These are phyloP conservation scores for Psammodynastes pulverulentus DNA, from an alignment of 2,113 vertebrate genomes.

Conservation along the genomic window DNA sequence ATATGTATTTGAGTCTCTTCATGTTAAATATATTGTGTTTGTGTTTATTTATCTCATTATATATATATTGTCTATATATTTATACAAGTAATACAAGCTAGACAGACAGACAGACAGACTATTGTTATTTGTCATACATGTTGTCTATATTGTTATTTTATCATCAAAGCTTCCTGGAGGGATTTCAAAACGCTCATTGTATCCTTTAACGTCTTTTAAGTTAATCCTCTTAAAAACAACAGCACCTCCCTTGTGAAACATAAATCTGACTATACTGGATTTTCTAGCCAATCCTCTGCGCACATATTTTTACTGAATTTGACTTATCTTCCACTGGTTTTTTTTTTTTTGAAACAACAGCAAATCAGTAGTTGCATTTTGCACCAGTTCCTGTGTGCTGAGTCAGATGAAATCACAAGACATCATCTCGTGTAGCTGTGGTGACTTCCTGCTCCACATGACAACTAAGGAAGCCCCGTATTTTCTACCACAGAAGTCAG, in stretches of 20 bases:
- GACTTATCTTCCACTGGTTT: neutral
- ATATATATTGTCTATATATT: neutral
- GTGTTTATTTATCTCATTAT: neutral
- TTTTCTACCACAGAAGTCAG: neutral
- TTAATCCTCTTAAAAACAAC: neutral
- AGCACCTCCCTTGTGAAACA: neutral
- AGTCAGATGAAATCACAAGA: neutral
- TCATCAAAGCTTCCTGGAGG: neutral
- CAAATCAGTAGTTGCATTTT: neutral
- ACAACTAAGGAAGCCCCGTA: neutral
- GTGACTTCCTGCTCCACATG: neutral
- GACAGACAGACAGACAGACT: neutral
- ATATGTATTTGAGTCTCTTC: neutral
- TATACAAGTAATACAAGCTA: neutral
- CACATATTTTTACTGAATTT: neutral
- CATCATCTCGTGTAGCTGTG: neutral
- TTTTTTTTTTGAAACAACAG: neutral
- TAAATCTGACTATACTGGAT: conserved; percentile 6
- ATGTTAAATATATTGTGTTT: neutral
- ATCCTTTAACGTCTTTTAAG: neutral
- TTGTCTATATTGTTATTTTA: neutral
- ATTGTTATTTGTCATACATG: neutral
- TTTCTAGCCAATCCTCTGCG: neutral
- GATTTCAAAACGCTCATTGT: neutral
- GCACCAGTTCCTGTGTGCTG: neutral